A percentile compares a stretch with the other conserved stretches of the same genome.
Evolutionary conservation across 2,113 vertebrate species (phyloP).

Genomic region (Thomomys bottae): DNA sequence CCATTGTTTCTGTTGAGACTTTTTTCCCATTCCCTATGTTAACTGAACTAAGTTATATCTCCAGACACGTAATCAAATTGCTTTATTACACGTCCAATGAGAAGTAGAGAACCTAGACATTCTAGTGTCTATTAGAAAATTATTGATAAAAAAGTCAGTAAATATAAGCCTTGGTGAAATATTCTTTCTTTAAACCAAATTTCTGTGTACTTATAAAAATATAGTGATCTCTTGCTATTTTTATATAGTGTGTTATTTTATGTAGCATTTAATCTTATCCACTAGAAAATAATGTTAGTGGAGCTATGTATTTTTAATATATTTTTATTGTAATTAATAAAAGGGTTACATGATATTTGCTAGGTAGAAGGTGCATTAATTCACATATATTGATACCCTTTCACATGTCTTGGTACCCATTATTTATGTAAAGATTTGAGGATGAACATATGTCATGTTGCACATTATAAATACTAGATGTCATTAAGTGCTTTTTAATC

Average conservation of each 20-base stretch:
- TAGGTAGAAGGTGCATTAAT: too few relatives aligned
- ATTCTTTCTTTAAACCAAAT: too few relatives aligned
- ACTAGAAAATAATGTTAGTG: background rate
- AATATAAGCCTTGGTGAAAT: too few relatives aligned
- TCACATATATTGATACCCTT: too few relatives aligned
- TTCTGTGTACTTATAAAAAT: too few relatives aligned
- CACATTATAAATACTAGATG: background rate
- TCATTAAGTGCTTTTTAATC: background rate
- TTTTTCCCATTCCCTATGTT: background rate
- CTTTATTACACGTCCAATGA: slow-evolving; percentile 6
- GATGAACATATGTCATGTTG: background rate
- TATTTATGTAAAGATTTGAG: background rate
- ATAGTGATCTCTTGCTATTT: background rate
- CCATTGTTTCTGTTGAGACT: background rate
- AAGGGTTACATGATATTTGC: too few relatives aligned
- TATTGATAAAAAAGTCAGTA: background rate
- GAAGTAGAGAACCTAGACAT: background rate
- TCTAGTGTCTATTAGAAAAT: background rate
- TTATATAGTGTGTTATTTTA: background rate
- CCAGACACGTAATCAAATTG: slow-evolving; percentile 2
- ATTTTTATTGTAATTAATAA: too few relatives aligned
- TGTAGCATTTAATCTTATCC: background rate
- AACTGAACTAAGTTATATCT: slow-evolving; percentile 23
- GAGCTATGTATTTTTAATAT: background rate
- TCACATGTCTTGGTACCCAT: too few relatives aligned